Percentiles rank a stretch among this genome's conserved stretches.
Conservation (phyloP, 2,797 vertebrate genomes). For the Acrocephalus scirpaceus region DNA sequence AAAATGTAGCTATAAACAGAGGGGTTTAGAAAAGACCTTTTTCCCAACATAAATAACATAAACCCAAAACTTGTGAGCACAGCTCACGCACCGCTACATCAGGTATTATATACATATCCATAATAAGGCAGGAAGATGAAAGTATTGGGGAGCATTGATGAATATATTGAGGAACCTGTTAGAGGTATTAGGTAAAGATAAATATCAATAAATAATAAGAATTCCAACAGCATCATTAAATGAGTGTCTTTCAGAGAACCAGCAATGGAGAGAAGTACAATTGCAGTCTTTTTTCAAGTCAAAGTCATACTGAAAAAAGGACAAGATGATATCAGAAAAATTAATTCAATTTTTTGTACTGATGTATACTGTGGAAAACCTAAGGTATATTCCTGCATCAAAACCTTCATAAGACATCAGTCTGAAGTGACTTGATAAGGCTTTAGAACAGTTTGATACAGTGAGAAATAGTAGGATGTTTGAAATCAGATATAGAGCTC, state of each 20-base stretch:
- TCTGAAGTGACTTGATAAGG: neutral
- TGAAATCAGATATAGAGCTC: neutral
- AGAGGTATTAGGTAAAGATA: neutral
- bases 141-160: neutral
- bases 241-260: neutral
- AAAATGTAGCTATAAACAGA: too few relatives aligned
- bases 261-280: neutral
- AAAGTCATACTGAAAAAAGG: neutral
- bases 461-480: neutral
- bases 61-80: too few relatives aligned
- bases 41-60: too few relatives aligned
- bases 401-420: neutral
- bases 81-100: too few relatives aligned
- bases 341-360: neutral
- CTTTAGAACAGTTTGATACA: neutral
- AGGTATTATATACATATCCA: neutral
- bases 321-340: neutral
- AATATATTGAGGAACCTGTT: neutral
- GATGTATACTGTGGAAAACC: neutral
- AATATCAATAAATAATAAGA: neutral
- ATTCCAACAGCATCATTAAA: neutral
- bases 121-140: neutral
- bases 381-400: neutral
- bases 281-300: neutral
- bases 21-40: too few relatives aligned